Conservation (phyloP, 2,113 vertebrate species). For the Grus americana region DNA sequence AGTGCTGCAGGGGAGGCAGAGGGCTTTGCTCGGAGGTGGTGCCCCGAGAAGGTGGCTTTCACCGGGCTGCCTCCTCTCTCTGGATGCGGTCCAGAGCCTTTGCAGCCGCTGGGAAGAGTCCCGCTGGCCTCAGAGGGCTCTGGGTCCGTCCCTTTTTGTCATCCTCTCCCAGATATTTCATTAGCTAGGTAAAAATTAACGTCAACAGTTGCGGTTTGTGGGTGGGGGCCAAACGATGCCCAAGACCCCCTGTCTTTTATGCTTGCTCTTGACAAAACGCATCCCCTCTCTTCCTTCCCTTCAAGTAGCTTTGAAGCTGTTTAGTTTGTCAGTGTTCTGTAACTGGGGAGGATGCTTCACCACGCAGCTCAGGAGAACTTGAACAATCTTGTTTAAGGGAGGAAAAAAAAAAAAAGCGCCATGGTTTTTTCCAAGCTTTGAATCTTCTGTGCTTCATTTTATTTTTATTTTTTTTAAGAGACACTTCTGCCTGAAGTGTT, state of each 20-base stretch:
- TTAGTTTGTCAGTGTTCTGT: neutral
- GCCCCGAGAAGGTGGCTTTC: neutral
- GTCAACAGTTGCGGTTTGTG: neutral
- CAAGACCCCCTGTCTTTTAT: neutral
- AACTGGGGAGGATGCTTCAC: neutral
- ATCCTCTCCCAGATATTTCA: neutral
- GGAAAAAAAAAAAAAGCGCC: neutral
- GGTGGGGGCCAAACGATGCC: accelerated
- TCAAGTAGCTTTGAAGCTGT: neutral
- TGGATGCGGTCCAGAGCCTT: accelerated
- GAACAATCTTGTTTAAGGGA: neutral
- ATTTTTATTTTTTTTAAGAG: neutral
- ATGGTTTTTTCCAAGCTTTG: neutral
- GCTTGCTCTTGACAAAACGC: neutral
- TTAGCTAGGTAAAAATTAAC: neutral
- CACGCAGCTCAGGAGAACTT: neutral
- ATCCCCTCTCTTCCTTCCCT: neutral
- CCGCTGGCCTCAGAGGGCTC: neutral
- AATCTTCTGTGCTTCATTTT: neutral
- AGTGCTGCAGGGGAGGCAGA: neutral
- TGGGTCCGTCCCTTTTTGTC: neutral
- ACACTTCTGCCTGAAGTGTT: neutral
- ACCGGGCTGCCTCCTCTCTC: neutral
- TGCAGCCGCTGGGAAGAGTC: neutral
- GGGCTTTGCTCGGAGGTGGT: neutral